Percentiles rank a stretch among this genome's conserved stretches.
These are phyloP conservation scores for Colinus virginianus DNA, from an alignment of 2,113 vertebrate species.

Conservation along the genomic window DNA sequence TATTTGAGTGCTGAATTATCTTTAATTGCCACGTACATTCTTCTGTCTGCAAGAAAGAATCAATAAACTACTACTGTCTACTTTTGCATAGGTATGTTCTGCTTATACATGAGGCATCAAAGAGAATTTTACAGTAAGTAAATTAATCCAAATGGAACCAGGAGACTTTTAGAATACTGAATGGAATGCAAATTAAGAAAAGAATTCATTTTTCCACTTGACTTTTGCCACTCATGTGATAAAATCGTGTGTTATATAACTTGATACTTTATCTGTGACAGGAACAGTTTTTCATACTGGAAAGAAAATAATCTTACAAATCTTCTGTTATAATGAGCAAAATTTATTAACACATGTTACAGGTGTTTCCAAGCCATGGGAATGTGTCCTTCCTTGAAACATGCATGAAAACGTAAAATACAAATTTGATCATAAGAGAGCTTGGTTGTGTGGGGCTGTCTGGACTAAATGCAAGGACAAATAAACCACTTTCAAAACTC, in stretches of 20 bases:
- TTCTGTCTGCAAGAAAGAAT: conserved; percentile 35
- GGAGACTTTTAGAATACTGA: conserved; percentile 4
- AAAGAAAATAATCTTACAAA: background rate
- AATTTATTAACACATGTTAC: background rate
- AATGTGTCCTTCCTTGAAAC: background rate
- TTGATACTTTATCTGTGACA: background rate
- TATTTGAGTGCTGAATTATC: conserved; percentile 58
- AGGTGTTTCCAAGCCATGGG: background rate
- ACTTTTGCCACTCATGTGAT: background rate
- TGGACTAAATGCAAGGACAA: background rate
- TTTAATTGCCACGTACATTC: conserved; percentile 58
- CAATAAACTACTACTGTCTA: conserved; percentile 51
- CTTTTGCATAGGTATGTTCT: conserved; percentile 29
- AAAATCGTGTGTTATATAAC: background rate
- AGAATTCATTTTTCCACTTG: background rate
- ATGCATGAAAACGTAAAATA: background rate
- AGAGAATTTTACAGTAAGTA: conserved; percentile 15
- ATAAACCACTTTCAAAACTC: background rate
- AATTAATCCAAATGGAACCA: conserved; percentile 39
- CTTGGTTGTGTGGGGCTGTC: background rate
- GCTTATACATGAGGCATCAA: conserved; percentile 32
- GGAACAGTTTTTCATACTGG: background rate
- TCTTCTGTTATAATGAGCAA: background rate
- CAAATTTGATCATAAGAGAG: background rate
- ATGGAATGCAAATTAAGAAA: conserved; percentile 11